These are phyloP conservation scores for Formica selysi DNA, from an alignment of 1,140 invertebrate species.

Conservation along the genomic window DNA sequence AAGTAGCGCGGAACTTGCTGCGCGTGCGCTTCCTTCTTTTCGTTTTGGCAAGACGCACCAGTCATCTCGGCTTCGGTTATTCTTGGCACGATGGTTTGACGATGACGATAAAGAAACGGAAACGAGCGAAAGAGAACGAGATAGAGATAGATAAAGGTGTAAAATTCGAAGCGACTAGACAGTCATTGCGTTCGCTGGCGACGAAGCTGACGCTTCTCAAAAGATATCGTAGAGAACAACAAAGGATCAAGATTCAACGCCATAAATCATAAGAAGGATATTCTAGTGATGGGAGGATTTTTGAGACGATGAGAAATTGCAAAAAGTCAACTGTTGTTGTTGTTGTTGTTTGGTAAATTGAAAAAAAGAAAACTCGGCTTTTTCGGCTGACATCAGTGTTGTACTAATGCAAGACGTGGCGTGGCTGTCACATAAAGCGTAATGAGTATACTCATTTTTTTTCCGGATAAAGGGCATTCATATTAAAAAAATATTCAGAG, in stretches of 20 bases:
- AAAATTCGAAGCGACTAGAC: slow-evolving; percentile 46
- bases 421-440: background rate
- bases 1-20: background rate
- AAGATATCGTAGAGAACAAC: slow-evolving; percentile 20
- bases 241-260: background rate
- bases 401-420: background rate
- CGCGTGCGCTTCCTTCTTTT: slow-evolving; percentile 23
- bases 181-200: slow-evolving; percentile 65
- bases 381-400: background rate
- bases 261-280: background rate
- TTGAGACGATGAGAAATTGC: background rate
- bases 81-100: slow-evolving; percentile 70
- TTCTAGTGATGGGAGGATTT: background rate
- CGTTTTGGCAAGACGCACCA: slow-evolving; percentile 66
- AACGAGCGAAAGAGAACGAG: background rate
- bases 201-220: slow-evolving; percentile 49
- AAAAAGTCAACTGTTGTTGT: background rate
- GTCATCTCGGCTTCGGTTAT: slow-evolving; percentile 62
- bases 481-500: background rate
- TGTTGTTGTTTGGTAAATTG: background rate
- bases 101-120: slow-evolving; percentile 51
- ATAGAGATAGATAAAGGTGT: background rate
- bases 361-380: background rate
- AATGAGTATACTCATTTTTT: background rate
- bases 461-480: background rate